Evolutionary conservation across 1,140 invertebrate genomes (phyloP).

Genomic region (Drosophila punjabiensis): DNA sequence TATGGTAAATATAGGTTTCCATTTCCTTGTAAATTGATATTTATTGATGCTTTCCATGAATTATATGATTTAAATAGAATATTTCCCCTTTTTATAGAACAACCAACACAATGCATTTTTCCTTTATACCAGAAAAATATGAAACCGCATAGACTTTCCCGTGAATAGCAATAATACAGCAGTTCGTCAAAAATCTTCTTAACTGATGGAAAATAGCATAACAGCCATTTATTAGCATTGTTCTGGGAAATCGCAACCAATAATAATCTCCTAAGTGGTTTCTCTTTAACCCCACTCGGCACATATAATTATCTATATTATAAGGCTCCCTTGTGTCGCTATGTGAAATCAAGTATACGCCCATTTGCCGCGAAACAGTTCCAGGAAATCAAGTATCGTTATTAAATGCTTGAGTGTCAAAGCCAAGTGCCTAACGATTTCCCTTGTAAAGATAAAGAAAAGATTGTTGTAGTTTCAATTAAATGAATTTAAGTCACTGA

Average conservation of each 20-base stretch:
- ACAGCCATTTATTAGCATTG: not conserved
- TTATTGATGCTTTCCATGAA: not conserved
- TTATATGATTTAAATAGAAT: not conserved
- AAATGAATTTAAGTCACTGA: constrained; percentile 17
- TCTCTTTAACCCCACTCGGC: not conserved
- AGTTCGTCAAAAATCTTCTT: not conserved
- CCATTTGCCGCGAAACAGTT: not conserved
- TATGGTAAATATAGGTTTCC: too few species aligned
- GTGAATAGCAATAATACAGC: not conserved
- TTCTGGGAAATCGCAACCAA: not conserved
- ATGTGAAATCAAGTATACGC: constrained; percentile 2
- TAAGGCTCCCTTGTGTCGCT: not conserved
- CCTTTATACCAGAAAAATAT: not conserved
- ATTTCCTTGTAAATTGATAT: not conserved
- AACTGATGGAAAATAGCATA: not conserved
- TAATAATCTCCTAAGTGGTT: not conserved
- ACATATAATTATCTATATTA: not conserved
- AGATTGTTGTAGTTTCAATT: constrained; percentile 23
- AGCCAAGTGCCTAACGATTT: not conserved
- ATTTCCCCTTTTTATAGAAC: too few species aligned
- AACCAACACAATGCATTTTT: too few species aligned
- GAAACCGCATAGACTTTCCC: not conserved
- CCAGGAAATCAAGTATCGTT: constrained; percentile 7
- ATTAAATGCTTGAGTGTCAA: not conserved
- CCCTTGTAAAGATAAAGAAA: not conserved